These are phyloP conservation scores for Leistus spinibarbis DNA, from an alignment of 2,888 invertebrate species.

Conservation along the genomic window DNA sequence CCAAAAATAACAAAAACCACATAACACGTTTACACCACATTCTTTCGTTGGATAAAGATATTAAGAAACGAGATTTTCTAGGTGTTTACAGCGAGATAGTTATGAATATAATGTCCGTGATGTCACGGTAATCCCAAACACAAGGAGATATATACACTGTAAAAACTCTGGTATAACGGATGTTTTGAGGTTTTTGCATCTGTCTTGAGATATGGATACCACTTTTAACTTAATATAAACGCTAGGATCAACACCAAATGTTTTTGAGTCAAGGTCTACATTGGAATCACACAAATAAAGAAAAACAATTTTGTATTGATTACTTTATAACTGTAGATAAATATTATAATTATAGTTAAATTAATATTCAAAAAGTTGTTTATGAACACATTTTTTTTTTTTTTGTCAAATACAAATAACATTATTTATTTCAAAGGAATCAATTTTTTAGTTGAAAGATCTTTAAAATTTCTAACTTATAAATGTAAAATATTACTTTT, in stretches of 20 bases:
- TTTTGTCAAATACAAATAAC: too few relatives aligned
- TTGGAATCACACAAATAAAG: background rate
- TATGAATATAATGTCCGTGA: conserved; percentile 28
- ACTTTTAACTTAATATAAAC: background rate
- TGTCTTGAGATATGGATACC: background rate
- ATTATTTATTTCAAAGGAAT: too few relatives aligned
- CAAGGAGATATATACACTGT: conserved; percentile 29
- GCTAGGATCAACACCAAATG: background rate
- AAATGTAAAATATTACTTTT: too few relatives aligned
- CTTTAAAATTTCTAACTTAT: too few relatives aligned
- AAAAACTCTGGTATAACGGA: conserved; percentile 13
- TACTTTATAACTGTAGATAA: background rate
- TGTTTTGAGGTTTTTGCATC: conserved; percentile 5
- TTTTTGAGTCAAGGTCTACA: background rate
- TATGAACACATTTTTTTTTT: background rate
- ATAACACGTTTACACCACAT: conserved; percentile 13
- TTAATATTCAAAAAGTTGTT: background rate
- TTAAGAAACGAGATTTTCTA: background rate
- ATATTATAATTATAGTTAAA: background rate
- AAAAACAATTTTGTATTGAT: background rate
- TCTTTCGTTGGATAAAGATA: background rate
- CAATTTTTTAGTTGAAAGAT: too few relatives aligned
- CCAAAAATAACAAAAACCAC: background rate
- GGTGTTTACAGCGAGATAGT: conserved; percentile 23
- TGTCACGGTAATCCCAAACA: conserved; percentile 33